These are phyloP conservation scores for Phrynocephalus vlangalii DNA, from an alignment of 2,797 vertebrate species.

Conservation along the genomic window DNA sequence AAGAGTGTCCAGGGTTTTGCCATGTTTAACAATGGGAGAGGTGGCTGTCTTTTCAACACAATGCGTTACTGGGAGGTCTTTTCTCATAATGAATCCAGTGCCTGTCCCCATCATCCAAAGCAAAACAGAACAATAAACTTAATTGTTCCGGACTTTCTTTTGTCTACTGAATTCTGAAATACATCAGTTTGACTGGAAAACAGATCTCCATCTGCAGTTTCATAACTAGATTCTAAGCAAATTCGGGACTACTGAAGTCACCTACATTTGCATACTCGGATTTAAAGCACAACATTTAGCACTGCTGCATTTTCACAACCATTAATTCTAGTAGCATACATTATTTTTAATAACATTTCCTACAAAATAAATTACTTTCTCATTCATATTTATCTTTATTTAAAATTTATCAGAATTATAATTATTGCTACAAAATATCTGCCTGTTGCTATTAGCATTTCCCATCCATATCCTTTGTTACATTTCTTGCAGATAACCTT, in stretches of 20 bases:
- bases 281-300: neutral
- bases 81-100: neutral
- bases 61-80: neutral
- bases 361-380: neutral
- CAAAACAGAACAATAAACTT: neutral
- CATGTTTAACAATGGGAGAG: neutral
- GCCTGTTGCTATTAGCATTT: neutral
- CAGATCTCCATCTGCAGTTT: neutral
- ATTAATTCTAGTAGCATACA: neutral
- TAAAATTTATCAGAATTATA: neutral
- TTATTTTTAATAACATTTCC: neutral
- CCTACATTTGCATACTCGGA: neutral
- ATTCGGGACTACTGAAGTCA: neutral
- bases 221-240: neutral
- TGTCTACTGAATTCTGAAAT: constrained; percentile 4
- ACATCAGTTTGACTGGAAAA: neutral
- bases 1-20: neutral
- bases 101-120: neutral
- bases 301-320: neutral
- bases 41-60: neutral
- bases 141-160: neutral
- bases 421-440: neutral
- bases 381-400: neutral
- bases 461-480: neutral
- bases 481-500: neutral